A percentile compares a stretch with the other conserved stretches of the same genome.
Conservation (phyloP, 1,140 invertebrate species). For the Drosophila melanogaster region DNA sequence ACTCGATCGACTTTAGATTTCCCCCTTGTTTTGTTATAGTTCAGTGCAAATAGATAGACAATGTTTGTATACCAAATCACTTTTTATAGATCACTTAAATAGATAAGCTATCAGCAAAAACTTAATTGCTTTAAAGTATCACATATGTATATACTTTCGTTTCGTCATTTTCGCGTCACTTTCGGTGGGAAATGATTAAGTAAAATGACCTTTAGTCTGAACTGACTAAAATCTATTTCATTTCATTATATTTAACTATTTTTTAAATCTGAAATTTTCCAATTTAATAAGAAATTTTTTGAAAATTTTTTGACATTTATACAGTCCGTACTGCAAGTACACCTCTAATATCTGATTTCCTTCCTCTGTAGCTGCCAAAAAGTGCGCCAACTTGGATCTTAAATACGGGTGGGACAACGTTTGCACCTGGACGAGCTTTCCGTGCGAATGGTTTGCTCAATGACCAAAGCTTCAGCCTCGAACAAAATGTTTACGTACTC, state of each 20-base stretch:
- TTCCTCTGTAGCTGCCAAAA: conserved; percentile 14
- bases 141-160: neutral
- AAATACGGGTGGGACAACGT: conserved; percentile 20
- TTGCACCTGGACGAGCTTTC: conserved; percentile 63
- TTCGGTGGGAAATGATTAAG: neutral
- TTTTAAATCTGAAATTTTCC: too few relatives aligned
- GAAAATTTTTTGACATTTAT: too few relatives aligned
- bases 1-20: too few relatives aligned
- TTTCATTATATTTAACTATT: too few relatives aligned
- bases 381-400: conserved; percentile 10
- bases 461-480: conserved; percentile 40
- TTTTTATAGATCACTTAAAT: neutral
- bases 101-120: neutral
- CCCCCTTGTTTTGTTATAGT: too few relatives aligned
- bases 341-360: neutral
- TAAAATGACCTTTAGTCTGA: neutral
- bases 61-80: neutral
- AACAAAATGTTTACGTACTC: conserved; percentile 30
- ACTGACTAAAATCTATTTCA: neutral
- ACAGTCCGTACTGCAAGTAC: neutral
- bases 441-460: conserved; percentile 65
- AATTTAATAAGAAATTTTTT: too few relatives aligned
- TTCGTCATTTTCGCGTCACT: neutral
- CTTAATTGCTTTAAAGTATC: neutral
- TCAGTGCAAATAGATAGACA: neutral